Conservation (phyloP, 2,113 vertebrate genomes). For the Chitala chitala region DNA sequence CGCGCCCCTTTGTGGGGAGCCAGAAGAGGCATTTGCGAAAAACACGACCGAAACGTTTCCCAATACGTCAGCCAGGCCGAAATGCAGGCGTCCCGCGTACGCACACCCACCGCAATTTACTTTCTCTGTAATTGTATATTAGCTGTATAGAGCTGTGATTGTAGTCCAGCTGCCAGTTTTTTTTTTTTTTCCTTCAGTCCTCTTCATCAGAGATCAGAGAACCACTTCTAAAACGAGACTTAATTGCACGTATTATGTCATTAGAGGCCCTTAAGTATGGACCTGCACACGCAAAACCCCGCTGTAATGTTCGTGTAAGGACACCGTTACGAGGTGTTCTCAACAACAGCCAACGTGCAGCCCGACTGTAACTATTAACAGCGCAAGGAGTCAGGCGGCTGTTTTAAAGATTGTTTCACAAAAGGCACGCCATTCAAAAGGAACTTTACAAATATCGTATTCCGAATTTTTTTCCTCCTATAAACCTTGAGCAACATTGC, state of each 20-base stretch:
- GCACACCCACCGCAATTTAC: too few relatives aligned
- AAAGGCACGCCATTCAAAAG: background rate
- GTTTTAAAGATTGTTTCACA: too few relatives aligned
- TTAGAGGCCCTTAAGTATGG: constrained; percentile 35
- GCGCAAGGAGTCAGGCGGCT: background rate
- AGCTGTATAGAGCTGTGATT: background rate
- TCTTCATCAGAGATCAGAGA: constrained; percentile 22
- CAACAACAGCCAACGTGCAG: background rate
- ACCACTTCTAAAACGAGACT: constrained; percentile 25
- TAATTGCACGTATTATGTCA: constrained; percentile 37
- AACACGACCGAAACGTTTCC: background rate
- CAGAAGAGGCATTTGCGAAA: too few relatives aligned
- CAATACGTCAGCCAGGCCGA: background rate
- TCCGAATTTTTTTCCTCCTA: too few relatives aligned
- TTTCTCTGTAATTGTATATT: background rate
- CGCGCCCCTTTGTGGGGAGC: too few relatives aligned
- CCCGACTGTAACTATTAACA: background rate
- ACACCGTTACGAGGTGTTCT: constrained; percentile 1
- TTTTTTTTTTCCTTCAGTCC: too few relatives aligned
- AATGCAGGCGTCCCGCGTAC: background rate
- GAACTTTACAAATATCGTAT: background rate
- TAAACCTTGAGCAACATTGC: too few relatives aligned
- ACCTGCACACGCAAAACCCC: constrained; percentile 27
- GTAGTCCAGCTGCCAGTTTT: constrained; percentile 29
- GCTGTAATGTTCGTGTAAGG: constrained; percentile 29